Evolutionary conservation across 2,797 vertebrate species (phyloP).

Genomic region (Pterois miles): DNA sequence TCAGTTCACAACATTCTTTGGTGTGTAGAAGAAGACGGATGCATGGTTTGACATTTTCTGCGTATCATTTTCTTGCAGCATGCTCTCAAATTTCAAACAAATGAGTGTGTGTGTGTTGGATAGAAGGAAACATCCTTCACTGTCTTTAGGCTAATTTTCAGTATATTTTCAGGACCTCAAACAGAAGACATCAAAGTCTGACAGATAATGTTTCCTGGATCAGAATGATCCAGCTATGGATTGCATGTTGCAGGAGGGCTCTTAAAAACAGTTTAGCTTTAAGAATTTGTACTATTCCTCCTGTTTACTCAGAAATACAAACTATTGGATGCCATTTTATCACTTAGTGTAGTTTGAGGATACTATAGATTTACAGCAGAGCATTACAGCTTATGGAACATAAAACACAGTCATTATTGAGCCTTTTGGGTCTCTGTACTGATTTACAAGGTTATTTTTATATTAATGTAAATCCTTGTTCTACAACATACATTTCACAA

Average conservation of each 20-base stretch:
- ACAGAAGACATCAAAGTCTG: background rate
- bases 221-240: background rate
- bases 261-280: background rate
- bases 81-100: background rate
- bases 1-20: background rate
- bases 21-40: conserved; percentile 1
- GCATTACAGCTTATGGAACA: background rate
- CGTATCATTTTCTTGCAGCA: background rate
- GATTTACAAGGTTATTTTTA: too few relatives aligned
- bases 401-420: background rate
- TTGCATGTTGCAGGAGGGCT: background rate
- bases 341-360: background rate
- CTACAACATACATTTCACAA: background rate
- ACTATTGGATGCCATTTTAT: background rate
- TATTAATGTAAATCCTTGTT: background rate
- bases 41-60: background rate
- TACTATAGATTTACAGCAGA: background rate
- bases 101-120: background rate
- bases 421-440: too few relatives aligned
- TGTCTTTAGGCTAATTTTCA: background rate
- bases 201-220: background rate
- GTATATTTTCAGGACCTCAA: background rate
- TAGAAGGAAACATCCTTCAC: background rate
- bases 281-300: background rate
- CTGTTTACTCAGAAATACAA: background rate